These are phyloP conservation scores for Eidolon dupreanum DNA, from an alignment of 2,797 vertebrate genomes.

Conservation along the genomic window DNA sequence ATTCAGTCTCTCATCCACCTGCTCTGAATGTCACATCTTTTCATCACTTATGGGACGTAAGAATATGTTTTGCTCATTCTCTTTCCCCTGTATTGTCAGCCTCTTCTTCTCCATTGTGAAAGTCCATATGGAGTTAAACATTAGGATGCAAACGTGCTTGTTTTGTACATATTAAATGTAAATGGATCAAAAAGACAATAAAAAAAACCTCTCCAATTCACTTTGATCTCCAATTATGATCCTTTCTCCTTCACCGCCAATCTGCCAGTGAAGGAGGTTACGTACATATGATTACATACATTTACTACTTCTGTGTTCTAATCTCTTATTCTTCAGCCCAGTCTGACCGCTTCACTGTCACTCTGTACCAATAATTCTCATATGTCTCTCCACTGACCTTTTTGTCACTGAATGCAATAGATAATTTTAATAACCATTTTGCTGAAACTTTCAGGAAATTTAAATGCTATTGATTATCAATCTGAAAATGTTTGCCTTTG, in stretches of 20 bases:
- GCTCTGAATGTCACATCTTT: background rate
- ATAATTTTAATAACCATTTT: background rate
- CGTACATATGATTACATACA: background rate
- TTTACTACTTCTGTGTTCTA: background rate
- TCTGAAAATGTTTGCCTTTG: background rate
- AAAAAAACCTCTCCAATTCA: background rate
- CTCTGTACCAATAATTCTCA: background rate
- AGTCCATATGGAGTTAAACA: background rate
- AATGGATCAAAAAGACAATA: background rate
- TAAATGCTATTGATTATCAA: background rate
- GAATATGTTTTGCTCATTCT: background rate
- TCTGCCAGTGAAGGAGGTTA: too few species aligned
- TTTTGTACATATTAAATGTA: background rate
- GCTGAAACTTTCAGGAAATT: background rate
- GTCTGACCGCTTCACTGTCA: background rate
- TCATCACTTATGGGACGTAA: background rate
- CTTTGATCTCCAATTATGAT: background rate
- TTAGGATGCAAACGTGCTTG: too few species aligned
- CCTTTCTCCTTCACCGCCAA: background rate
- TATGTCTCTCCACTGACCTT: background rate
- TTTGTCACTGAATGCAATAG: background rate
- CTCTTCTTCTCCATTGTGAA: background rate
- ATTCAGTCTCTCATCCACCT: background rate
- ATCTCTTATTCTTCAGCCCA: background rate
- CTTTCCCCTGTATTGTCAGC: too few species aligned